Conservation (phyloP, 2,888 invertebrate species). For the Physocephala rufipes region DNA sequence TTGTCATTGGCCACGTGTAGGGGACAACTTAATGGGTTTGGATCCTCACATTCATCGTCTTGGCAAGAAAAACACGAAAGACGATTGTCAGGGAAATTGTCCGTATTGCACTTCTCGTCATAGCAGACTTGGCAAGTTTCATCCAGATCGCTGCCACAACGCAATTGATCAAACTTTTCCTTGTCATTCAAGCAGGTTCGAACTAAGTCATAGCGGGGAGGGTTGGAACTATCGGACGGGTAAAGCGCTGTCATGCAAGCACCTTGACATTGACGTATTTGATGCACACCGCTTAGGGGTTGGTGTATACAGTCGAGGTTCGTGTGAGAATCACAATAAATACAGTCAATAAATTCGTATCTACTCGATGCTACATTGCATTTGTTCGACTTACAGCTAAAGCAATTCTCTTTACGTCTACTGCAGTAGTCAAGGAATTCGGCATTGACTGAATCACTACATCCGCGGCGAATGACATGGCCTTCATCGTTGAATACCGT, state of each 20-base stretch:
- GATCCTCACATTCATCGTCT: conserved; percentile 51
- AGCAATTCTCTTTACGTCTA: conserved; percentile 49
- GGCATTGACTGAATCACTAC: conserved; percentile 51
- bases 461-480: conserved; percentile 54
- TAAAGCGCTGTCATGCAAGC: conserved; percentile 60
- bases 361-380: conserved; percentile 54
- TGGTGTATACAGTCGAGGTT: conserved; percentile 51
- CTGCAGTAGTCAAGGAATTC: conserved; percentile 49
- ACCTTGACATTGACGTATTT: conserved; percentile 55
- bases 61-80: conserved; percentile 52
- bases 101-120: conserved; percentile 50
- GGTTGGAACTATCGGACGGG: conserved; percentile 45
- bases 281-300: conserved; percentile 44
- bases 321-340: conserved; percentile 57
- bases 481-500: conserved; percentile 53
- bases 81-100: conserved; percentile 52
- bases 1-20: conserved; percentile 54
- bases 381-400: conserved; percentile 58
- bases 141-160: conserved; percentile 47
- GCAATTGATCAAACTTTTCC: conserved; percentile 52
- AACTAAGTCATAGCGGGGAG: conserved; percentile 52
- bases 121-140: conserved; percentile 51
- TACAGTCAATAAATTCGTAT: conserved; percentile 52
- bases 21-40: conserved; percentile 47
- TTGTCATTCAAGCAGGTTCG: conserved; percentile 61